Evolutionary conservation across 2,113 vertebrate species (phyloP).

Genomic region (Poeciliopsis retropinna): DNA sequence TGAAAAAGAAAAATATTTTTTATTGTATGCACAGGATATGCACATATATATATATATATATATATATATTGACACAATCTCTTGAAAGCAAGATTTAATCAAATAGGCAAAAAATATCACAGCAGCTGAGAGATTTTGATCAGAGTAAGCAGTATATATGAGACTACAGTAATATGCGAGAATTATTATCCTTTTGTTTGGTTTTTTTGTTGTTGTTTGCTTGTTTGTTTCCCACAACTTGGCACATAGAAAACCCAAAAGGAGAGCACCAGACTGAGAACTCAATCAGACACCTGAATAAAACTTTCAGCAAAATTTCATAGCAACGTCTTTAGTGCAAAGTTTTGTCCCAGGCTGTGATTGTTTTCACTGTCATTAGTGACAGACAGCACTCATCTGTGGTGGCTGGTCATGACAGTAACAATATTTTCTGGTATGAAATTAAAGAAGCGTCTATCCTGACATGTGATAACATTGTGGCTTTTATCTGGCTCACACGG

Average conservation of each 20-base stretch:
- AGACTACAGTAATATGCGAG: conserved; percentile 27
- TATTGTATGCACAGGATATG: conserved; percentile 28
- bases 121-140: conserved; percentile 52
- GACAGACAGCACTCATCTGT: conserved; percentile 38
- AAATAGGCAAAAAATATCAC: conserved; percentile 52
- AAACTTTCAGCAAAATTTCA: conserved; percentile 26
- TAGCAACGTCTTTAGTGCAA: conserved; percentile 50
- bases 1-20: conserved; percentile 51
- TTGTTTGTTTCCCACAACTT: conserved; percentile 47
- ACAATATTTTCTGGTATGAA: neutral
- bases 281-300: conserved; percentile 43
- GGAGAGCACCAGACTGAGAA: conserved; percentile 73
- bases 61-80: conserved; percentile 43
- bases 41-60: too few species aligned
- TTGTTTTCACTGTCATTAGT: conserved; percentile 10
- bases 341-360: conserved; percentile 21
- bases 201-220: neutral
- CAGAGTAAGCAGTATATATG: conserved; percentile 33
- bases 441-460: neutral
- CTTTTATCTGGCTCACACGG: neutral
- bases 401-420: conserved; percentile 4
- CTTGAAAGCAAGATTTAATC: conserved; percentile 52
- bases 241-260: conserved; percentile 61
- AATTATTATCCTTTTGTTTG: neutral
- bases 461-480: neutral